Evolutionary conservation across 2,113 vertebrate genomes (phyloP).

Genomic region (Ophthalmolycus amberensis): DNA sequence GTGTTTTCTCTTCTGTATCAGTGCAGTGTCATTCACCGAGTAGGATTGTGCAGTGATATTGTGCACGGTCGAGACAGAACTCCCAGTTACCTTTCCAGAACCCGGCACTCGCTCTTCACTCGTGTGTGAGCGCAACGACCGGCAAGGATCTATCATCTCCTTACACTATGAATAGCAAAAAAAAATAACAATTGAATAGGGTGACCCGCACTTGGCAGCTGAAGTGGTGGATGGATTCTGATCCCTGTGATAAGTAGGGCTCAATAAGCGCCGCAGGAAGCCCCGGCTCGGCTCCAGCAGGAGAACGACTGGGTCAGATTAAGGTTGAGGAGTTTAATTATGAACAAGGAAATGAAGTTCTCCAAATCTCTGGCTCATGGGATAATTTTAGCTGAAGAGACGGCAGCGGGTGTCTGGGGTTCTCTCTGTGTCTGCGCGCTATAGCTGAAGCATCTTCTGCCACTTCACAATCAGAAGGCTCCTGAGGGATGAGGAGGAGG

Average conservation of each 20-base stretch:
- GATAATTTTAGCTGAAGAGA: slow-evolving; percentile 70
- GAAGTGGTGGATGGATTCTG: slow-evolving; percentile 66
- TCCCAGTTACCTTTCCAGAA: slow-evolving; percentile 30
- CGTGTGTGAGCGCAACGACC: not conserved
- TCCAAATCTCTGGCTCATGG: slow-evolving; percentile 70
- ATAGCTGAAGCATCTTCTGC: slow-evolving; percentile 59
- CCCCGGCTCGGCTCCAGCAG: slow-evolving; percentile 55
- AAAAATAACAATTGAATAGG: slow-evolving; percentile 55
- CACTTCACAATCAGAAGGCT: slow-evolving; percentile 74
- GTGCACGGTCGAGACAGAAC: slow-evolving; percentile 6
- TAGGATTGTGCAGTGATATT: not conserved
- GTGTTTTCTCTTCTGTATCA: not conserved
- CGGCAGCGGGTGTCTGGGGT: slow-evolving; percentile 40
- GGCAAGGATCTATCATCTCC: slow-evolving; percentile 40
- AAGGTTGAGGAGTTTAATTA: slow-evolving; percentile 79
- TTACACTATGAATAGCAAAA: slow-evolving; percentile 37
- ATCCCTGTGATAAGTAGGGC: slow-evolving; percentile 71
- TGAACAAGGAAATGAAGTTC: slow-evolving; percentile 78
- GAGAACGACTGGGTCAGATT: slow-evolving; percentile 76
- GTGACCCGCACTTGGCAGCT: slow-evolving; percentile 69
- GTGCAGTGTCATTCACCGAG: not conserved
- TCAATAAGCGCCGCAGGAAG: slow-evolving; percentile 67
- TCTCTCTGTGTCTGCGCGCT: slow-evolving; percentile 27
- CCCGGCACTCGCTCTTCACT: not conserved
- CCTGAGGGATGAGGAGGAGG: slow-evolving; percentile 50